Percentiles rank a stretch among this genome's conserved stretches.
These are phyloP conservation scores for Leptestheria dahalacensis DNA, from an alignment of 1,140 invertebrate species.

Conservation along the genomic window DNA sequence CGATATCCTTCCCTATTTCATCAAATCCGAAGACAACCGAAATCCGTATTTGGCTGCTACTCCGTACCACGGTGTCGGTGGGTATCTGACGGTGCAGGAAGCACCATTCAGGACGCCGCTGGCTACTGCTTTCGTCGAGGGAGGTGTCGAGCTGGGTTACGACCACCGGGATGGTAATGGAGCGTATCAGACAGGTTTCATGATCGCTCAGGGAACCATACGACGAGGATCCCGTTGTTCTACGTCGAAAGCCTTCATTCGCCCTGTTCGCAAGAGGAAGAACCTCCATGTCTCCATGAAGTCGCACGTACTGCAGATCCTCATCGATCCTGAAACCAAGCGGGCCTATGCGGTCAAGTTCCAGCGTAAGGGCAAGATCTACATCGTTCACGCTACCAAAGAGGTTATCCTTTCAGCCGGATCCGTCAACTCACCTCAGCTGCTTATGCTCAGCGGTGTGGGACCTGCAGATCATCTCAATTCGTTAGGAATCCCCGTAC, in stretches of 20 bases:
- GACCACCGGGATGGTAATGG: slow-evolving; percentile 45
- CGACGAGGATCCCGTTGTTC: slow-evolving; percentile 46
- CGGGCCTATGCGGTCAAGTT: slow-evolving; percentile 39
- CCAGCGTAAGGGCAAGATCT: slow-evolving; percentile 26
- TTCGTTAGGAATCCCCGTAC: slow-evolving; percentile 23
- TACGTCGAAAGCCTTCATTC: slow-evolving; percentile 43
- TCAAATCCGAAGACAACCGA: slow-evolving; percentile 33
- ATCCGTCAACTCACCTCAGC: slow-evolving; percentile 49
- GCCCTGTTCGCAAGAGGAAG: slow-evolving; percentile 36
- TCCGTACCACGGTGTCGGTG: slow-evolving; percentile 27
- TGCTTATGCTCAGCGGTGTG: slow-evolving; percentile 57
- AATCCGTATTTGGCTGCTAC: slow-evolving; percentile 35
- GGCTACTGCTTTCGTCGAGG: slow-evolving; percentile 38
- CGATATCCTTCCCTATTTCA: slow-evolving; percentile 51
- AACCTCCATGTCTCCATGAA: slow-evolving; percentile 48
- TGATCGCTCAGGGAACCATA: slow-evolving; percentile 37
- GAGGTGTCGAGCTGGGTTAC: slow-evolving; percentile 41
- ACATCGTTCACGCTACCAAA: slow-evolving; percentile 35
- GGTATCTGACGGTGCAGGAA: slow-evolving; percentile 30
- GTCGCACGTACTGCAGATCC: slow-evolving; percentile 29
- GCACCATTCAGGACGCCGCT: slow-evolving; percentile 37
- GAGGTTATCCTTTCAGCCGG: slow-evolving; percentile 60
- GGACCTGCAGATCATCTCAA: slow-evolving; percentile 44
- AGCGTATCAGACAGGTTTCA: slow-evolving; percentile 30
- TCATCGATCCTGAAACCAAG: slow-evolving; percentile 34